These are phyloP conservation scores for Acridotheres tristis DNA, from an alignment of 2,797 vertebrate genomes.

Conservation along the genomic window DNA sequence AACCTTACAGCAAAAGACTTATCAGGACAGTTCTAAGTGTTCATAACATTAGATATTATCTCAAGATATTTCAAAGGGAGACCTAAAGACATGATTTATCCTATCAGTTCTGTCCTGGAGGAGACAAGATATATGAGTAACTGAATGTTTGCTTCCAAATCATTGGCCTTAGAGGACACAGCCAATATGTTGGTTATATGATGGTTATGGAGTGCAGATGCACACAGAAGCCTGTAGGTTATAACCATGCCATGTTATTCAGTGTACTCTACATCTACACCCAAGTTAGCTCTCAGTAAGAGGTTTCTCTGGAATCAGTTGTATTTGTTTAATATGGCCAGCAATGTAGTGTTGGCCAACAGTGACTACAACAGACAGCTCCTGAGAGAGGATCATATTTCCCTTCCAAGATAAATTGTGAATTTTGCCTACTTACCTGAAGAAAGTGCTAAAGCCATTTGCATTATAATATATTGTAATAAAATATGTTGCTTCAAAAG, in stretches of 20 bases:
- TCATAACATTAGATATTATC: background rate
- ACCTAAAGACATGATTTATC: background rate
- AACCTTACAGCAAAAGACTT: background rate
- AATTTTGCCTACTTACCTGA: background rate
- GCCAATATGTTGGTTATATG: background rate
- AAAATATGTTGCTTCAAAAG: conserved; percentile 2
- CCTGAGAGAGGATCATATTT: background rate
- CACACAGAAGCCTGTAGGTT: background rate
- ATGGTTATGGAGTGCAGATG: background rate
- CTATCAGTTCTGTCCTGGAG: background rate
- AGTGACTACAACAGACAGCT: background rate
- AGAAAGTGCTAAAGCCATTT: conserved; percentile 1
- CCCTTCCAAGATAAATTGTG: background rate
- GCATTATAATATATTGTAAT: conserved; percentile 1
- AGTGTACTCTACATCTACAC: background rate
- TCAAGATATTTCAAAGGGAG: background rate
- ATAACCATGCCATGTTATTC: fast-evolving
- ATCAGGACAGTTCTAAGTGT: background rate
- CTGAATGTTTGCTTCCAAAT: background rate
- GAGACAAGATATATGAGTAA: background rate
- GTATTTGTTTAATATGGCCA: background rate
- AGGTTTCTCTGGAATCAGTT: background rate
- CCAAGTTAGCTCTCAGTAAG: background rate
- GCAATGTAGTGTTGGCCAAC: background rate
- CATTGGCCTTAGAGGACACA: background rate